A percentile compares a stretch with the other conserved stretches of the same genome.
These are phyloP conservation scores for Globodera ellingtonae DNA, from an alignment of 1,140 invertebrate genomes.

Conservation along the genomic window DNA sequence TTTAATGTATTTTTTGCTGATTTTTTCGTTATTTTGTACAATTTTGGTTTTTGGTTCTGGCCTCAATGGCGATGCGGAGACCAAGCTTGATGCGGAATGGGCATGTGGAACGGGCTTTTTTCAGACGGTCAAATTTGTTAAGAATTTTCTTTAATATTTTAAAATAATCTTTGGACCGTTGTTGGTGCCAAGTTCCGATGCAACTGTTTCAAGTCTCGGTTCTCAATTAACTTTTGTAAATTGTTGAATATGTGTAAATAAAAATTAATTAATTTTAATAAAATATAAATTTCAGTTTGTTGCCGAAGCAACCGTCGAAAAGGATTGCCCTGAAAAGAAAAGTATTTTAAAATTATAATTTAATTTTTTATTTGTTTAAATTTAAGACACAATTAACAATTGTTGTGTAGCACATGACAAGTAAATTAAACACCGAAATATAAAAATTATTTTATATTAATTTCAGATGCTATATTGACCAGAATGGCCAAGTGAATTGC, in stretches of 20 bases:
- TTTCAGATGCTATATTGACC: constrained; percentile 28
- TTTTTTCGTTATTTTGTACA: no score
- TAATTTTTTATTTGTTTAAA: background rate
- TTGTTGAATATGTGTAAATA: no score
- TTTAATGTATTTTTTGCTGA: no score
- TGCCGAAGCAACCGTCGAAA: background rate
- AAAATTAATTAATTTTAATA: no score
- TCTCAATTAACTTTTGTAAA: no score
- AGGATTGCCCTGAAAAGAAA: constrained; percentile 2
- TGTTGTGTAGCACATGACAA: constrained; percentile 33
- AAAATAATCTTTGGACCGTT: no score
- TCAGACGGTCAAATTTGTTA: no score
- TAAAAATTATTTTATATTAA: background rate
- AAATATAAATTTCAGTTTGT: constrained; percentile 1
- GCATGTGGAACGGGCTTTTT: constrained; percentile 32
- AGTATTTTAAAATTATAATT: background rate
- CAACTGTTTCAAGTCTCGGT: no score
- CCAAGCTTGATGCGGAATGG: constrained; percentile 22
- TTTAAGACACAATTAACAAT: constrained; percentile 28
- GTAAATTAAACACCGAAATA: background rate
- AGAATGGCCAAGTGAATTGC: constrained; percentile 29
- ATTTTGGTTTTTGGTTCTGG: no score
- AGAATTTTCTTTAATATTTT: no score
- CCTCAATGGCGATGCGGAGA: background rate
- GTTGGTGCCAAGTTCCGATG: no score